Conservation (phyloP, 2,888 invertebrate genomes). For the Drosophila colorata region DNA sequence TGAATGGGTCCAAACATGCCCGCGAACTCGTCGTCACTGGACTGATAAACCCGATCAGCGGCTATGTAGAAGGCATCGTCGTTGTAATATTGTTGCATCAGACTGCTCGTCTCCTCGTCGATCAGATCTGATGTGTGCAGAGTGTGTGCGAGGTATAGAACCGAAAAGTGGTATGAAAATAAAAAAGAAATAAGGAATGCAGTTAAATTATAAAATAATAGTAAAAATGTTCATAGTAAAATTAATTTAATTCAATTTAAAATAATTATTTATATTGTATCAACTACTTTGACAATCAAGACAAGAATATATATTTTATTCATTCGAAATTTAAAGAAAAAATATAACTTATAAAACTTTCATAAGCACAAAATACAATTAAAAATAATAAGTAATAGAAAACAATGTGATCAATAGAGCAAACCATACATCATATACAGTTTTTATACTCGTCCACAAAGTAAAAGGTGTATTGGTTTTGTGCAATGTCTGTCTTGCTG, state of each 20-base stretch:
- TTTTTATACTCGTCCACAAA: no score
- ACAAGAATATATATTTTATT: no score
- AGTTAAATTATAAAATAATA: constrained; percentile 4
- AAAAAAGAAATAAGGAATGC: constrained; percentile 20
- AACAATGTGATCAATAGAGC: no score
- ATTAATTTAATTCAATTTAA: neutral
- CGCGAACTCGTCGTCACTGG: constrained; percentile 84
- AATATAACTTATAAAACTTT: no score
- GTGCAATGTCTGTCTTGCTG: no score
- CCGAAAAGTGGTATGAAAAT: constrained; percentile 32
- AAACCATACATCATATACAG: no score
- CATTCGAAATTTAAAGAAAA: no score
- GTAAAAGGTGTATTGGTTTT: no score
- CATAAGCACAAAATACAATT: no score
- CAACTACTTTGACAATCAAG: no score
- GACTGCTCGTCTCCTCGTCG: constrained; percentile 82
- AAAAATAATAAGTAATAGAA: no score
- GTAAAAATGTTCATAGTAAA: neutral
- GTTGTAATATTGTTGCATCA: constrained; percentile 84
- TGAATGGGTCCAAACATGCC: constrained; percentile 85
- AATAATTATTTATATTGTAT: constrained; percentile 1
- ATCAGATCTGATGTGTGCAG: constrained; percentile 74
- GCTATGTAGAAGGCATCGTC: constrained; percentile 85
- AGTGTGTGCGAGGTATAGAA: constrained; percentile 5
- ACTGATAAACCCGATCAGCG: constrained; percentile 84